These are phyloP conservation scores for Ctenodactylus gundi DNA, from an alignment of 2,113 vertebrate genomes.

Conservation along the genomic window DNA sequence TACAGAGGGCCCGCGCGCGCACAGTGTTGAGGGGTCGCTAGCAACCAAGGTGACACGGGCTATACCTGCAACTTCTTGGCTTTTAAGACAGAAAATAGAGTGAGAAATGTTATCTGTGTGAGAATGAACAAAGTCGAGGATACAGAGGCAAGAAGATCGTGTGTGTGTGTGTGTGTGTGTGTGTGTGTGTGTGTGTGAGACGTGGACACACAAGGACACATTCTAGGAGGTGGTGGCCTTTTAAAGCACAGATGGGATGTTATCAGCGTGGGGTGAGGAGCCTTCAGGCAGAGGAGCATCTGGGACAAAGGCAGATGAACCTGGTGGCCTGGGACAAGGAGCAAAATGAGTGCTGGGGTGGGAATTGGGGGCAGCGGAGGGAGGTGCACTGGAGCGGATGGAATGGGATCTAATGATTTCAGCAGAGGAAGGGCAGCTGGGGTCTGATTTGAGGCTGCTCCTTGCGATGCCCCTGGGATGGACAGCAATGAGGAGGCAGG, in stretches of 20 bases:
- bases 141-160: background rate
- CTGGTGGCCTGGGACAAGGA: background rate
- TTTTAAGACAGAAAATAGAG: background rate
- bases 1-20: background rate
- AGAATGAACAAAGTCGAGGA: background rate
- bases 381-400: rapidly evolving
- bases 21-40: rapidly evolving
- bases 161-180: too few relatives aligned
- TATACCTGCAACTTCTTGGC: background rate
- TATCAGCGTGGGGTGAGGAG: background rate
- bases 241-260: background rate
- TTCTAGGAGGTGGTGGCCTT: background rate
- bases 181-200: background rate
- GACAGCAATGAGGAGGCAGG: too few relatives aligned
- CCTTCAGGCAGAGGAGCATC: background rate
- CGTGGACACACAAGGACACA: background rate
- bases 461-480: background rate
- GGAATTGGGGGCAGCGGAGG: background rate
- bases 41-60: background rate
- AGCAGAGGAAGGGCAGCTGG: background rate
- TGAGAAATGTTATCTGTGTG: background rate
- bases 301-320: background rate
- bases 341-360: background rate
- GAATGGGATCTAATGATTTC: background rate
- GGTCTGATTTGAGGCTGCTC: background rate